A percentile compares a stretch with the other conserved stretches of the same genome.
Evolutionary conservation across 2,797 vertebrate genomes (phyloP).

Genomic region (Hippoglossus hippoglossus): DNA sequence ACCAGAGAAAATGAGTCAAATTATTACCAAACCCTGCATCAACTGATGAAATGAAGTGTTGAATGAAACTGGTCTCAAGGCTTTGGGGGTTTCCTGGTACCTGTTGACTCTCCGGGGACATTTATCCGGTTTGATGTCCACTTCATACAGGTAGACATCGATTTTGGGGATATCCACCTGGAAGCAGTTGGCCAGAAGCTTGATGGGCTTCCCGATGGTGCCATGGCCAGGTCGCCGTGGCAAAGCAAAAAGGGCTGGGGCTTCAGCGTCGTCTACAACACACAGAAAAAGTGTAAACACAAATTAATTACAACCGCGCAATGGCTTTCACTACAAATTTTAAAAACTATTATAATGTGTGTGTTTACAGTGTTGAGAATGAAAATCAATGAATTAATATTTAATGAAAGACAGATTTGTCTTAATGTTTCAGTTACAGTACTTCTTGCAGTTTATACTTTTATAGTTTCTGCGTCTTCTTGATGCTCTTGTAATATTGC

Average conservation of each 20-base stretch:
- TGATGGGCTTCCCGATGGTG: slow-evolving; percentile 98
- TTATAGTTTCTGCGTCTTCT: too few relatives aligned
- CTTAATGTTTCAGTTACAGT: too few relatives aligned
- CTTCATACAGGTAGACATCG: slow-evolving; percentile 98
- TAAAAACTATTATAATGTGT: too few relatives aligned
- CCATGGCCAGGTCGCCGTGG: slow-evolving; percentile 97
- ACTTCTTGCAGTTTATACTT: too few relatives aligned
- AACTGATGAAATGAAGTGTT: background rate
- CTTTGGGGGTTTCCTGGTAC: slow-evolving; percentile 66
- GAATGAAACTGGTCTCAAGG: background rate
- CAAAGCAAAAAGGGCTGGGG: slow-evolving; percentile 92
- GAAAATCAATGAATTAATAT: too few relatives aligned
- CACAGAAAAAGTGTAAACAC: background rate
- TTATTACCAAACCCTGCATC: background rate
- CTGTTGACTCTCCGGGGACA: slow-evolving; percentile 98
- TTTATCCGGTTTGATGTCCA: slow-evolving; percentile 98
- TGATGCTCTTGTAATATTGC: too few relatives aligned
- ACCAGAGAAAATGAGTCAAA: too few relatives aligned
- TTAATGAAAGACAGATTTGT: too few relatives aligned
- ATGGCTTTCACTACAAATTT: too few relatives aligned
- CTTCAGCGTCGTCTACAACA: slow-evolving; percentile 90
- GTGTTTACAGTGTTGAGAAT: too few relatives aligned
- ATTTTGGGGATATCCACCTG: slow-evolving; percentile 99
- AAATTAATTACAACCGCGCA: background rate
- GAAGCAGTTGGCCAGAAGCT: slow-evolving; percentile 99